A percentile compares a stretch with the other conserved stretches of the same genome.
Conservation (phyloP, 2,888 invertebrate species). For the Lapara coniferarum region DNA sequence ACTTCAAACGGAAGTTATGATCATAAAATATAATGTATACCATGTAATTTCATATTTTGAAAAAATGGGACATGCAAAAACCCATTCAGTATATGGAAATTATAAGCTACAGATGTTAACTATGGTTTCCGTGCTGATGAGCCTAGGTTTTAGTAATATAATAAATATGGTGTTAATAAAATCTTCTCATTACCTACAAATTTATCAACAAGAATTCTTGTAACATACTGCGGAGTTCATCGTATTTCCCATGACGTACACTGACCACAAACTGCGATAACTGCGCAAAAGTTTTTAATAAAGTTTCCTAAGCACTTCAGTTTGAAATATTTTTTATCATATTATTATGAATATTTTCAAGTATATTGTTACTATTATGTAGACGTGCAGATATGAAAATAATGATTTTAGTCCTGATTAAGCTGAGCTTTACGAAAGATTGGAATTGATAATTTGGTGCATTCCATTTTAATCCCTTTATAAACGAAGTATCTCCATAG, state of each 20-base stretch:
- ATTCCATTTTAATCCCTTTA: background rate
- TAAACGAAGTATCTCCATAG: no score
- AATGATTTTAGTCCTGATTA: slow-evolving; percentile 10
- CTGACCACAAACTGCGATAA: slow-evolving; percentile 26
- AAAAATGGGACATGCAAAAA: no score
- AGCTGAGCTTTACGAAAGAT: background rate
- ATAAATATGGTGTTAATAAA: background rate
- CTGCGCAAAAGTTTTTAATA: slow-evolving; percentile 51
- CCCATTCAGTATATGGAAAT: no score
- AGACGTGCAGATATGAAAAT: slow-evolving; percentile 20
- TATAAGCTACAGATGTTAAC: no score
- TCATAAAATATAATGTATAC: no score
- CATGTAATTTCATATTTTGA: no score
- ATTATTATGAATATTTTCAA: slow-evolving; percentile 27
- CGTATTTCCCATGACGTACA: slow-evolving; percentile 24
- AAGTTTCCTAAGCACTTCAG: slow-evolving; percentile 30
- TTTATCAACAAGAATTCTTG: background rate
- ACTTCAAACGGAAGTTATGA: no score
- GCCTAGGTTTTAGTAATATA: no score
- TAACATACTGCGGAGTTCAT: slow-evolving; percentile 19
- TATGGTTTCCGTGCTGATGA: no score
- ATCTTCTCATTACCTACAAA: background rate
- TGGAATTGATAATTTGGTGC: background rate
- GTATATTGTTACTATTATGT: slow-evolving; percentile 21
- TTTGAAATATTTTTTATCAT: slow-evolving; percentile 27